Evolutionary conservation across 2,888 invertebrate genomes (phyloP).

Genomic region (Scelioninae gen. 2): DNA sequence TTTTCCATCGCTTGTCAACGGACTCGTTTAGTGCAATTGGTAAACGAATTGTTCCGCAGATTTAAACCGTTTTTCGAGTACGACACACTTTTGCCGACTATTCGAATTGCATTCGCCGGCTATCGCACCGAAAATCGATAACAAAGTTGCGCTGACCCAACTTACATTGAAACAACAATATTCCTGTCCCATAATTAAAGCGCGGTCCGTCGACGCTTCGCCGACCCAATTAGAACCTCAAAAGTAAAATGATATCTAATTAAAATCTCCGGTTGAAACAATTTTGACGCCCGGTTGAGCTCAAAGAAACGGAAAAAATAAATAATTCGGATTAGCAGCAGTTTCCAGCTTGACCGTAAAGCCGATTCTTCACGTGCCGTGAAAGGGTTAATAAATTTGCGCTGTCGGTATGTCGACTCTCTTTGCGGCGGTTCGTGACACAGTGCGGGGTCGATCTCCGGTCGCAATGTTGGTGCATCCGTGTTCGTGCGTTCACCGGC

Average conservation of each 20-base stretch:
- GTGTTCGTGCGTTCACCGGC: slow-evolving; percentile 46
- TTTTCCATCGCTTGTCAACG: slow-evolving; percentile 19
- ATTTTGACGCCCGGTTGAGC: slow-evolving; percentile 12
- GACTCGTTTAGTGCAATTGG: slow-evolving; percentile 23
- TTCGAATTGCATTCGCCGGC: slow-evolving; percentile 26
- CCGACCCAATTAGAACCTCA: slow-evolving; percentile 34
- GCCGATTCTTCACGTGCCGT: slow-evolving; percentile 37
- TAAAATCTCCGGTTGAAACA: slow-evolving; percentile 19
- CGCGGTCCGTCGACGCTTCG: background rate
- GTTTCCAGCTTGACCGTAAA: slow-evolving; percentile 43
- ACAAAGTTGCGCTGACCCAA: slow-evolving; percentile 26
- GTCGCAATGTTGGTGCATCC: slow-evolving; percentile 40
- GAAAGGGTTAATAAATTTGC: slow-evolving; percentile 56
- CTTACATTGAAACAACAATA: slow-evolving; percentile 31
- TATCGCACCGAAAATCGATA: slow-evolving; percentile 35
- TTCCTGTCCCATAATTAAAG: slow-evolving; percentile 36
- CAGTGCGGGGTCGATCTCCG: slow-evolving; percentile 50
- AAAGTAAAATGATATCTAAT: slow-evolving; percentile 25
- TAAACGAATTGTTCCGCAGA: slow-evolving; percentile 46
- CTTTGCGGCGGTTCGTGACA: slow-evolving; percentile 53
- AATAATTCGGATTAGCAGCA: slow-evolving; percentile 40
- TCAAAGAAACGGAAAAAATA: slow-evolving; percentile 30
- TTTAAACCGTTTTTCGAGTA: slow-evolving; percentile 40
- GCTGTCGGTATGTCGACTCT: slow-evolving; percentile 53
- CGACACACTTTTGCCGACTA: slow-evolving; percentile 37